Base-by-base conservation (phyloP, 2,797 vertebrate genomes). In the Anguilla pacifica region DNA sequence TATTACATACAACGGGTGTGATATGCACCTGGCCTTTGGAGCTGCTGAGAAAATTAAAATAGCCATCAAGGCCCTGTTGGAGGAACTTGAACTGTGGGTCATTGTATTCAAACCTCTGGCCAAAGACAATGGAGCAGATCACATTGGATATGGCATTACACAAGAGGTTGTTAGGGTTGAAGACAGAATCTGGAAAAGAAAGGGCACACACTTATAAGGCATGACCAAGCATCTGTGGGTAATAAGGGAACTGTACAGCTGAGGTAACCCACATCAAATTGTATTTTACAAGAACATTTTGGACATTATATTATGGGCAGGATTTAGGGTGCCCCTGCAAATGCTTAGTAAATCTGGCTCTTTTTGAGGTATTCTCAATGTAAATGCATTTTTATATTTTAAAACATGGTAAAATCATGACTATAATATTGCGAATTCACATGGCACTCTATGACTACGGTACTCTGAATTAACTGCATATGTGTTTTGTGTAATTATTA, bases 51-150 rank as follows among this genome's bases (percentile, higher is more conserved):
- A 92, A 10, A 10, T 0, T 15, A 64, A 93, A 92, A 85, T 91
- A 92, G 6, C 17, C 0, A 31, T 90, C 64, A 51, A 96, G 90
- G 87, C 93, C 90, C 0, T 39, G 10, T 7, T 93, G 43, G 43
- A 96, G 85, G 0, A 87, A 86, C 72, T 94, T 88, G 85, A 96
- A 95, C 22, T 91, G 89, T 74, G 93, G 87, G 82, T 96, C 91
- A 49, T 93, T 67, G 2, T 92, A 92, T 46, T 93, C 91, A 86
- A 94, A 95, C 46, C 94, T 94, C 9, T 93, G 86, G 10, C 94
- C 95, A 55, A 96, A 95, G 35, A 95, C 92, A 17, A 95, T 91
- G 53, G 92, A 93, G 81, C 91, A 95, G 89, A 96, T 94, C 79
- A 95, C 90, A 61, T 94, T 95, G 89, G 89, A 90, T 49, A 94